Evolutionary conservation across 2,113 vertebrate genomes (phyloP).

Genomic region (Sceloporus undulatus): DNA sequence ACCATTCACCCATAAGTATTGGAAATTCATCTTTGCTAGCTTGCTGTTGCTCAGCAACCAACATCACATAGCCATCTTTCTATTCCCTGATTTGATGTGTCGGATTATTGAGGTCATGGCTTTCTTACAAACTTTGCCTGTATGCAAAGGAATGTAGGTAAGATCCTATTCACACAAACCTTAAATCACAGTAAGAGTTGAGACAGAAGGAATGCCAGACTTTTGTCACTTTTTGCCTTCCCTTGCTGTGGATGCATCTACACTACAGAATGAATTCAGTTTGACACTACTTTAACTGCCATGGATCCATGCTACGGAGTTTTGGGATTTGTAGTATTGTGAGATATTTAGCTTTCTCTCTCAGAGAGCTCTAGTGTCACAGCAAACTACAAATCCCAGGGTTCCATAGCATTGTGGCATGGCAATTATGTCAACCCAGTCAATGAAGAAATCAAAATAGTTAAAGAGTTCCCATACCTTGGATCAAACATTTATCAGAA

Average conservation of each 20-base stretch:
- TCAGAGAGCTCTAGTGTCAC: too few relatives aligned
- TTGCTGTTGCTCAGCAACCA: conserved; percentile 53
- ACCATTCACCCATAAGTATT: conserved; percentile 38
- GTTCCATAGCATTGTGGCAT: too few relatives aligned
- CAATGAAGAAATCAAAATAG: too few relatives aligned
- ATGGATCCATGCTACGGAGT: too few relatives aligned
- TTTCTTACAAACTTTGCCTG: background rate
- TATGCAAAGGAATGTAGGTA: background rate
- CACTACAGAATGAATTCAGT: too few relatives aligned
- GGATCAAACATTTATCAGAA: too few relatives aligned
- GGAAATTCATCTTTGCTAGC: conserved; percentile 38
- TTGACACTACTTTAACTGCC: too few relatives aligned
- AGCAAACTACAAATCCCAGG: too few relatives aligned
- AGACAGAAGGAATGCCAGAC: background rate
- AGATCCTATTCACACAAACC: background rate
- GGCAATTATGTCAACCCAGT: too few relatives aligned
- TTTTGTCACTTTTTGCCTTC: background rate
- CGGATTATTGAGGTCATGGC: conserved; percentile 15
- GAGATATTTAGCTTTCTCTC: too few relatives aligned
- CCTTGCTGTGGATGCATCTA: background rate
- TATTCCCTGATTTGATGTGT: conserved; percentile 24
- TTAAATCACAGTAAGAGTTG: background rate
- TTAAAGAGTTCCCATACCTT: too few relatives aligned
- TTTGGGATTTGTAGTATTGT: too few relatives aligned
- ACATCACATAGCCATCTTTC: background rate